Evolutionary conservation across 2,113 vertebrate species (phyloP).

Genomic region (Nyctereutes procyonoides): DNA sequence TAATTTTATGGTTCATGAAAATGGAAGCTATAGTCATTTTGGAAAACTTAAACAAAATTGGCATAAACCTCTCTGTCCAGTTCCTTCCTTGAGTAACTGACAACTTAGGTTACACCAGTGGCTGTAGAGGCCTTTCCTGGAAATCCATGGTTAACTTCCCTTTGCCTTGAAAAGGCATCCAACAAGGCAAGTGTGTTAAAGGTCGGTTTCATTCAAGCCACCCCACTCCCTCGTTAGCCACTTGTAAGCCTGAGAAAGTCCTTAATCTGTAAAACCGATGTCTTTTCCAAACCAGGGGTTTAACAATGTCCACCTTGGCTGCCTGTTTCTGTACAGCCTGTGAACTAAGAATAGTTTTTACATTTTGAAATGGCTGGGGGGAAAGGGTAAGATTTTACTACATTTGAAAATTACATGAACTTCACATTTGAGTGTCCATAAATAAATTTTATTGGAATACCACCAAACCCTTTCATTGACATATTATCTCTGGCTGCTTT

Average conservation of each 20-base stretch:
- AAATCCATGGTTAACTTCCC: not conserved
- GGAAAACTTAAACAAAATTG: not conserved
- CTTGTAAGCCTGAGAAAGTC: not conserved
- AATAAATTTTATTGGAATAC: not conserved
- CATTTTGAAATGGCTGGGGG: not conserved
- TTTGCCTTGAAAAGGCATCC: not conserved
- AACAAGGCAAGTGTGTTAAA: not conserved
- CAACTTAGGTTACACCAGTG: not conserved
- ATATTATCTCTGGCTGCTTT: not conserved
- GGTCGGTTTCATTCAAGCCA: not conserved
- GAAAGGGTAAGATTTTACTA: not conserved
- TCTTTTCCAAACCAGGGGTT: not conserved
- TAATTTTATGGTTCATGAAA: not conserved
- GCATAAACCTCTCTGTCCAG: not conserved
- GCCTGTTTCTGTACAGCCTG: not conserved
- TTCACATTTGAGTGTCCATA: not conserved
- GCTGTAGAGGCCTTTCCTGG: not conserved
- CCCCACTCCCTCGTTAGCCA: not conserved
- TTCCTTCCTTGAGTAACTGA: not conserved
- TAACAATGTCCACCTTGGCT: not conserved
- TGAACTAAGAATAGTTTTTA: not conserved
- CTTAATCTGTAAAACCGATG: not conserved
- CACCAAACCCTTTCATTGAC: accelerated
- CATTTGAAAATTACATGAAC: not conserved
- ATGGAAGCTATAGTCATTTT: not conserved